Evolutionary conservation across 2,113 vertebrate species (phyloP), one percentile per base, ranked within the genome.

Genomic region (Triplophysa rosa): DNA sequence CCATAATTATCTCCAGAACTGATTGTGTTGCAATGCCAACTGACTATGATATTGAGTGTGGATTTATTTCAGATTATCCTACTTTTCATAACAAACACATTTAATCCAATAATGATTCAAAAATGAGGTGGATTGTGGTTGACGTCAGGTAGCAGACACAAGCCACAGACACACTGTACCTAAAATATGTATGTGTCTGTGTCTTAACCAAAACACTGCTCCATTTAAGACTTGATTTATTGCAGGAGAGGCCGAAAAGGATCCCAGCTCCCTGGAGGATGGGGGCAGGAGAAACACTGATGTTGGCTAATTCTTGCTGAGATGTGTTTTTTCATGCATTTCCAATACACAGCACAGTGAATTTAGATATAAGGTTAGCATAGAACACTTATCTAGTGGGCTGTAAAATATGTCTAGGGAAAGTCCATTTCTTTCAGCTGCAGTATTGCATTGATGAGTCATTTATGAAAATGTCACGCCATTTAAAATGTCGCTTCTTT

Each of bases 191-290:
- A 4, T 83, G 84, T 66, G 29, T 78, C 77, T 82, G 24, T 68
- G 17, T 58, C 13, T 63, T 63, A 88, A 80, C 80, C 66, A 76
- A 83, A 84, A 87, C 81, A 45, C 68, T 61, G 64, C 81, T 88
- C 80, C 86, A 83, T 87, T 87, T 87, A 86, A 82, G 87, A 74
- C 86, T 81, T 89, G 89, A 92, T 93, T 92, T 92, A 91, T 92
- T 88, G 89, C 89, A 85, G 78, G 80, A 82, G 82, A 87, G 82
- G 87, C 86, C 88, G 83, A 91, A 93, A 88, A 82, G 80, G 87
- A 84, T 83, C 85, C 70, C 81, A 79, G 63, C 67, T 88, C 91
- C 88, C 87, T 67, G 63, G 72, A 37, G 85, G 49, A 11, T 52
- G 13, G 49, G 77, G 61, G 62, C 40, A 86, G 68, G 68, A 82